Percentiles rank a stretch among this genome's conserved stretches.
Conservation (phyloP, 2,113 vertebrate species). For the Thalassarche chlororhynchos region DNA sequence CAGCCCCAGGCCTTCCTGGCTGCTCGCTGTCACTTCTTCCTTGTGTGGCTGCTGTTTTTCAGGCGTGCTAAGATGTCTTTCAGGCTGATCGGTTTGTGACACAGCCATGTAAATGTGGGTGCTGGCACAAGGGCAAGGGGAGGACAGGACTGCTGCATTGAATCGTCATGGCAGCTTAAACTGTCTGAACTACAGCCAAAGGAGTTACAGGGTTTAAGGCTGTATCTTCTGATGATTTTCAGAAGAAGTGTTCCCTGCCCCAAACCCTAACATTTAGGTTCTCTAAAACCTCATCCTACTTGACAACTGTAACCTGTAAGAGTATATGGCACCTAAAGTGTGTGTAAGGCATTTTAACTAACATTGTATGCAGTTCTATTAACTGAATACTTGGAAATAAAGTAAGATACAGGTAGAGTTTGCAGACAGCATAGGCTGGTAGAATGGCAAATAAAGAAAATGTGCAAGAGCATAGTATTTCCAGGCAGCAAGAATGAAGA, state of each 20-base stretch:
- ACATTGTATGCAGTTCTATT: neutral
- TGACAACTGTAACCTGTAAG: neutral
- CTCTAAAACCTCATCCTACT: neutral
- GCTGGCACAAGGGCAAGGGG: neutral
- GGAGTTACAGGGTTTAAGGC: neutral
- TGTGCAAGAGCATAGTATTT: neutral
- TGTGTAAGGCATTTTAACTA: neutral
- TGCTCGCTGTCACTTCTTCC: neutral
- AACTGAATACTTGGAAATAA: neutral
- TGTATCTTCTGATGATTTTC: neutral
- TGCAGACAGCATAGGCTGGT: neutral
- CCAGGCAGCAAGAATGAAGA: neutral
- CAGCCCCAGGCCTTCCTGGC: neutral
- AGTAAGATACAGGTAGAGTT: neutral
- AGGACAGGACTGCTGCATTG: neutral
- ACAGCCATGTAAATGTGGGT: rapidly evolving
- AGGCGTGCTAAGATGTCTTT: rapidly evolving
- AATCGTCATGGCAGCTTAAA: rapidly evolving
- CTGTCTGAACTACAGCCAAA: neutral
- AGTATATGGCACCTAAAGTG: neutral
- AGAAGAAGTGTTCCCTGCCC: neutral
- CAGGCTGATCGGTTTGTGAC: neutral
- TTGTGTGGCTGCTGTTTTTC: neutral
- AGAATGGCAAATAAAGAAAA: neutral
- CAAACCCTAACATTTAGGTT: neutral